Evolutionary conservation across 2,888 invertebrate genomes (phyloP), one percentile per base, ranked within the genome.

Genomic region (Bombylius major): DNA sequence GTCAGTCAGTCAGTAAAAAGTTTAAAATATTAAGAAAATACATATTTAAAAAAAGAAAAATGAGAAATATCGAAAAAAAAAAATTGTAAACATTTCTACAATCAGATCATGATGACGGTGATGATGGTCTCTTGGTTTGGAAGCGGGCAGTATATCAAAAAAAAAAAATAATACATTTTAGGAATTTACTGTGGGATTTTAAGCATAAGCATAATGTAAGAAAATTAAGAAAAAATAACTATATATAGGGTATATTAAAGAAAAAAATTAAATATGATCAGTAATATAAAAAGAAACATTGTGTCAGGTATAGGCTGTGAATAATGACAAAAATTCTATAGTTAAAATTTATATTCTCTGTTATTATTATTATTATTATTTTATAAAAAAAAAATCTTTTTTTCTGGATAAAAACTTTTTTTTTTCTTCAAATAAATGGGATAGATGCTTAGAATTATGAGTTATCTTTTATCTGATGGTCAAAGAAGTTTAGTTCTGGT

Each of bases 371-470:
- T 39, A 9, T 11, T 39, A 4, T 42, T 42, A 42, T 42, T 42
- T 42, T 11, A 42, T 42, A 11, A 42, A 42, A 42, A 42, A 42
- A 42, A 42, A 5, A 5, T 42, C 23, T 23, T 23, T 23, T 23
- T 23, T 23, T 23, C 23, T 23, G 36, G 45, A 47, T n/a, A 47
- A 23, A 44, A 39, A 39, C 34, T 54, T 54, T 39, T 53, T 54
- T 12, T 39, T 48, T 49, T 45, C 48, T n/a, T 42, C 13, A 39
- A 48, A 39, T 33, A 48, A 32, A 32, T 48, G 53, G 48, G 54
- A 54, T 44, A 45, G 54, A 42, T 42, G 49, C 50, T 50, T 23
- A 45, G 50, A 54, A 54, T 54, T 54, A 54, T 54, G 54, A 54
- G 50, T 54, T 54, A 54, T 54, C 12, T 23, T 23, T 48, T 54